Conservation (phyloP, 2,113 vertebrate genomes). For the Hyperopisus bebe region DNA sequence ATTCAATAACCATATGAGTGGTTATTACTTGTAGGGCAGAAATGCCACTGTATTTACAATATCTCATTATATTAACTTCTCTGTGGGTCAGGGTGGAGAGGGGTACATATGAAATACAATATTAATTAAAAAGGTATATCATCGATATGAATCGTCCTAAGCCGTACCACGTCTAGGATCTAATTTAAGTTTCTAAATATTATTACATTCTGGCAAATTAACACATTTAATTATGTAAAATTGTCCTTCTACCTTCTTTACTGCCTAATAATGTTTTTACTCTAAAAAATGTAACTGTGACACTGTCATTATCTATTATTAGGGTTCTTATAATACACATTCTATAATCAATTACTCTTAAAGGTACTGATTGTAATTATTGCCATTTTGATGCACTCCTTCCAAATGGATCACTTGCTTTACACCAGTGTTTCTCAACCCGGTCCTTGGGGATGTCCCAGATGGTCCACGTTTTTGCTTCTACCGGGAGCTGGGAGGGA, state of each 20-base stretch:
- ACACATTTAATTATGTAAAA: slow-evolving; percentile 4
- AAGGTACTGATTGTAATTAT: not conserved
- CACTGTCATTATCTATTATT: not conserved
- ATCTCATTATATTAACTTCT: slow-evolving; percentile 15
- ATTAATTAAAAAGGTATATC: slow-evolving; percentile 12
- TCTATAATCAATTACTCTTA: not conserved
- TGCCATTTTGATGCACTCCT: not conserved
- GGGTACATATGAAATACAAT: not conserved
- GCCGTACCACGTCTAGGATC: not conserved
- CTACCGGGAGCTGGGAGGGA: not conserved
- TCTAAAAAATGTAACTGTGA: not conserved
- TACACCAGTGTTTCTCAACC: not conserved
- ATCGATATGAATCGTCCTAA: not conserved
- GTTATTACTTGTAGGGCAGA: slow-evolving; percentile 1
- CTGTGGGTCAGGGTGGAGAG: not conserved
- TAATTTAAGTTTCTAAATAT: not conserved
- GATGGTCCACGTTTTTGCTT: not conserved
- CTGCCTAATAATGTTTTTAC: not conserved
- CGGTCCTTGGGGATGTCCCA: not conserved
- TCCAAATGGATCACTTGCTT: not conserved
- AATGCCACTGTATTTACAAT: slow-evolving; percentile 17
- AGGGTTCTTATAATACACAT: not conserved
- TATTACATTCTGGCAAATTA: not conserved
- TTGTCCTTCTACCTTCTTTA: not conserved
- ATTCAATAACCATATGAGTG: slow-evolving; percentile 7